Evolutionary conservation across 2,113 vertebrate genomes (phyloP).

Genomic region (Physeter macrocephalus): DNA sequence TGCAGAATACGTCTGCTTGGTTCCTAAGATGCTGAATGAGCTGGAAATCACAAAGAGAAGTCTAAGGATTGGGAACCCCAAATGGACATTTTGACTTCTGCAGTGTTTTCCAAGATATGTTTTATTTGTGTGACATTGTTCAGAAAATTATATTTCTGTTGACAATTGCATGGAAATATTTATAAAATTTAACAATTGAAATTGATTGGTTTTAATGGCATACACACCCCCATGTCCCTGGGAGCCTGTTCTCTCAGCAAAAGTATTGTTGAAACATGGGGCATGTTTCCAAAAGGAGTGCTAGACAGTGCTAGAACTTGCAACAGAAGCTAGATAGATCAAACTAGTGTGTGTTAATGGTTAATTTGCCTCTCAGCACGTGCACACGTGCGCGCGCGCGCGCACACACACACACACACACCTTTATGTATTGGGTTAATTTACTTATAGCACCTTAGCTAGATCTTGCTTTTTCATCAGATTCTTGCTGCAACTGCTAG

Average conservation of each 20-base stretch:
- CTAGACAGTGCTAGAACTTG: background rate
- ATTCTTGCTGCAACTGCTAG: background rate
- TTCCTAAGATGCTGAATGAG: background rate
- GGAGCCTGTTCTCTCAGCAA: background rate
- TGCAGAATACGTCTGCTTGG: background rate
- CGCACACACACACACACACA: background rate
- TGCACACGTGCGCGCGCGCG: background rate
- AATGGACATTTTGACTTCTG: background rate
- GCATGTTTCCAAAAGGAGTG: background rate
- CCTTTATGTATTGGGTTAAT: conserved; percentile 10
- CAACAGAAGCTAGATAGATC: background rate
- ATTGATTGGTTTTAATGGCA: conserved; percentile 33
- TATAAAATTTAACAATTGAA: conserved; percentile 35
- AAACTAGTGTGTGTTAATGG: background rate
- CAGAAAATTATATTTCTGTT: conserved; percentile 41
- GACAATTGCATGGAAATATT: conserved; percentile 46
- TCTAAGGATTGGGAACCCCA: background rate
- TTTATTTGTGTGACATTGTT: conserved; percentile 14
- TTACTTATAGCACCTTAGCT: background rate
- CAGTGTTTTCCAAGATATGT: background rate
- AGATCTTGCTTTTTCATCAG: background rate
- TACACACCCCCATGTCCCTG: background rate
- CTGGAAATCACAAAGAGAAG: background rate
- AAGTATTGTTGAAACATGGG: background rate
- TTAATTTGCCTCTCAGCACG: background rate